Evolutionary conservation across 1,140 invertebrate species (phyloP).

Genomic region (Eumaeus atala): DNA sequence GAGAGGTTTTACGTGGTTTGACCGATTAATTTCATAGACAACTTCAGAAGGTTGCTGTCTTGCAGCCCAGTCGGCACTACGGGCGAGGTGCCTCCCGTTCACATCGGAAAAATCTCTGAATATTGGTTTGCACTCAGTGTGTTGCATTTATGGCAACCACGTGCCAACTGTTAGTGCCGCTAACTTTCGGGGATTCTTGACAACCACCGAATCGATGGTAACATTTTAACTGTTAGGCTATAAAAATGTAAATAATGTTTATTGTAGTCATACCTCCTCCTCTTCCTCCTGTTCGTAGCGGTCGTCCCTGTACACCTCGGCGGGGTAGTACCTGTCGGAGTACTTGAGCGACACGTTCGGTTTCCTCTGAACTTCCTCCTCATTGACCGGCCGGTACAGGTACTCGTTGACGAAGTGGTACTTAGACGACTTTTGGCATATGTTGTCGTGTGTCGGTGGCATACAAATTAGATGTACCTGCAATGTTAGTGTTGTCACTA

Average conservation of each 20-base stretch:
- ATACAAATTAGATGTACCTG: conserved; percentile 94
- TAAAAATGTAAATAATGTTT: not conserved
- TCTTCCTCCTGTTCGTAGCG: conserved; percentile 79
- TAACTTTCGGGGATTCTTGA: no score
- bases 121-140: no score
- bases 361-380: conserved; percentile 85
- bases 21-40: no score
- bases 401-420: conserved; percentile 96
- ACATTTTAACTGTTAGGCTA: no score
- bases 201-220: no score
- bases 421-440: conserved; percentile 90
- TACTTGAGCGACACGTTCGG: conserved; percentile 89
- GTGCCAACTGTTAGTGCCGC: no score
- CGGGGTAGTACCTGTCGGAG: conserved; percentile 88
- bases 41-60: no score
- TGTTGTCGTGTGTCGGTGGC: conserved; percentile 91
- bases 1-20: no score
- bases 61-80: no score
- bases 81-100: no score
- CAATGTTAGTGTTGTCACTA: not conserved
- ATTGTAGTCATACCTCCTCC: conserved; percentile 44
- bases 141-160: no score
- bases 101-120: no score
- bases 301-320: conserved; percentile 82
- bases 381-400: conserved; percentile 90